Evolutionary conservation across 2,113 vertebrate species (phyloP), one percentile per base, ranked within the genome.

Genomic region (Pangasianodon gigas): DNA sequence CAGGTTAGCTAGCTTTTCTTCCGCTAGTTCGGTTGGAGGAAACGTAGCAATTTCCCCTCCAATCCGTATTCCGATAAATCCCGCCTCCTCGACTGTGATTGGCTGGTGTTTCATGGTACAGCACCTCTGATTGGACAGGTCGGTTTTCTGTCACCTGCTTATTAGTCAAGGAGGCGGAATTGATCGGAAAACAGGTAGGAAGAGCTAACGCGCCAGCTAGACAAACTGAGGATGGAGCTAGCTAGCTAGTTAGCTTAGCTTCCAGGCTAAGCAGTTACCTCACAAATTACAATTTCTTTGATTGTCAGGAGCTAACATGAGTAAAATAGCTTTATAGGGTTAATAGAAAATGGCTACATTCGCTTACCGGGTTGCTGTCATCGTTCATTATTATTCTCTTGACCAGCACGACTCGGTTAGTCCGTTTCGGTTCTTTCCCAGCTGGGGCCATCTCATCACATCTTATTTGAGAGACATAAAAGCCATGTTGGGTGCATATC

Each of bases 321-420:
- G 18, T 14, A 11, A 62, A 41, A 46, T 44, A 21, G 5, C 21
- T 1, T 24, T 24, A 0, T 2, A 8, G 4, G 24, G 51, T 58
- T n/a, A 82, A 81, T 10, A 58, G 19, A 9, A 29, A 19, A 32
- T 21, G 13, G 1, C 21, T 46, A 3, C 32, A 29, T 54, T 7
- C 65, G 93, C 96, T 89, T 91, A 97, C 96, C 95, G 92, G 86
- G 29, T 88, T 90, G 88, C 86, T 90, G 89, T 95, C 96, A 92
- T 96, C 95, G 92, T 94, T 96, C 96, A 96, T 96, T 87, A 96
- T 92, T 90, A 97, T 95, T 92, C 94, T 96, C 91, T 96, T 97
- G 69, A 97, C 96, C 91, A 97, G 92, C 88, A 97, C 93, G 88
- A 96, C 95, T 54, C 93, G 93, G 79, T 94, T 94, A 91, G 94